A percentile compares a stretch with the other conserved stretches of the same genome.
These are phyloP conservation scores for Chironomus tepperi DNA, from an alignment of 1,140 invertebrate genomes.

Conservation along the genomic window DNA sequence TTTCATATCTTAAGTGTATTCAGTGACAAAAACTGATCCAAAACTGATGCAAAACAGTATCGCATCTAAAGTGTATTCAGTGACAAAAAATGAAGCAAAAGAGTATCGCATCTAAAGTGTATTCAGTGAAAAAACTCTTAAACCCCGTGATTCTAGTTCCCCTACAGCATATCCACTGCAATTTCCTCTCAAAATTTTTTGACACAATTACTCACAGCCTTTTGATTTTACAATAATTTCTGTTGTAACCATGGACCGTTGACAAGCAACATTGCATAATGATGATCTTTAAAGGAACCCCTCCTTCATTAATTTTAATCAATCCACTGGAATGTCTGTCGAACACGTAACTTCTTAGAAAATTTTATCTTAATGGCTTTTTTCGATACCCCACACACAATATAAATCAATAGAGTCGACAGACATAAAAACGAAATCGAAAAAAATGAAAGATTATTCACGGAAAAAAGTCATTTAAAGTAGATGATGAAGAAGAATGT, in stretches of 20 bases:
- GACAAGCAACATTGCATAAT: not conserved
- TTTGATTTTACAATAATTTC: too few relatives aligned
- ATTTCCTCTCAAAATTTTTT: too few relatives aligned
- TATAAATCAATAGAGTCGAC: not conserved
- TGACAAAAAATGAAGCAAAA: too few relatives aligned
- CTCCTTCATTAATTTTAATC: not conserved
- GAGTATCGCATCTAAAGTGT: too few relatives aligned
- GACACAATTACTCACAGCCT: too few relatives aligned
- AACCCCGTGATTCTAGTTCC: too few relatives aligned
- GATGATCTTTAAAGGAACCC: not conserved
- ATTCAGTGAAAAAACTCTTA: too few relatives aligned
- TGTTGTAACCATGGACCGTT: not conserved
- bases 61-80: too few relatives aligned
- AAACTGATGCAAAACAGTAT: too few relatives aligned
- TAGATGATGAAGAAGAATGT: conserved; percentile 19
- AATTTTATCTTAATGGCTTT: not conserved
- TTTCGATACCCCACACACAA: not conserved
- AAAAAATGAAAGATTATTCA: conserved; percentile 12
- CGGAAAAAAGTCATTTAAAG: conserved; percentile 21
- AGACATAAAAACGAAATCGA: not conserved
- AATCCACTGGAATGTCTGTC: not conserved
- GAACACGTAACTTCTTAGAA: not conserved
- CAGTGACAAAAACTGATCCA: too few relatives aligned
- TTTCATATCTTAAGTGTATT: too few relatives aligned
- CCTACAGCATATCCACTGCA: too few relatives aligned